phyloP scores from a whole-genome alignment of 2,113 vertebrate species.

The Pangasianodon hypophthalmus region DNA sequence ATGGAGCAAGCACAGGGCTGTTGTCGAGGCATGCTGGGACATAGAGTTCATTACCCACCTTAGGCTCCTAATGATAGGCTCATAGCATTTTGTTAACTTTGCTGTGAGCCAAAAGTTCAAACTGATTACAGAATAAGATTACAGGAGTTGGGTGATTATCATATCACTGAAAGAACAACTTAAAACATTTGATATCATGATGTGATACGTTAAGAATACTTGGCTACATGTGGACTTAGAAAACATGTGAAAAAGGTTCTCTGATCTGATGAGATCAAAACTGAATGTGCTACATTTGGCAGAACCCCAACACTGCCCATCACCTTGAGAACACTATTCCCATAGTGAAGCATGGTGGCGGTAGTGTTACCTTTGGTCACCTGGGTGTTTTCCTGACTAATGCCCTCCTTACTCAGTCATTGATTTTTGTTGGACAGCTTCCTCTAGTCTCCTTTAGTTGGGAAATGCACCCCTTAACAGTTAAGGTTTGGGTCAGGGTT shows the following conservation, averaged over 20 bases:
- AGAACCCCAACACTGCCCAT: background rate
- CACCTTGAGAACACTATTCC: background rate
- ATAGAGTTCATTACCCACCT: background rate
- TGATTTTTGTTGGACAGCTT: background rate
- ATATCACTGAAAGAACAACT: background rate
- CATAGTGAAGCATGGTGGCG: background rate
- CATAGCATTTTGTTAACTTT: slow-evolving; percentile 20
- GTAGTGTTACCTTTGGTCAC: background rate
- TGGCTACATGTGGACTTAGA: background rate
- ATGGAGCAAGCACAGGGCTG: background rate
- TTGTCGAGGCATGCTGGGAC: background rate
- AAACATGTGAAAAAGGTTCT: background rate
- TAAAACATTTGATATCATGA: background rate
- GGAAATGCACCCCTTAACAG: background rate
- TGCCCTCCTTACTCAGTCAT: background rate
- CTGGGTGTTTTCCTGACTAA: background rate
- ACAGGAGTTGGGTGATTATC: background rate
- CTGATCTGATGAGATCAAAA: background rate
- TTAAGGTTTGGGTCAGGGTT: background rate
- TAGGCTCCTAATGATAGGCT: background rate
- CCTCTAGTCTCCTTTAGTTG: background rate
- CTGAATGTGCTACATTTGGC: background rate
- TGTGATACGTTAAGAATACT: background rate
- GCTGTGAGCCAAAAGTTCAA: slow-evolving; percentile 1
- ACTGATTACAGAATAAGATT: slow-evolving; percentile 14